Evolutionary conservation across 2,113 vertebrate genomes (phyloP).

Genomic region (Mesembrinibis cayennensis): DNA sequence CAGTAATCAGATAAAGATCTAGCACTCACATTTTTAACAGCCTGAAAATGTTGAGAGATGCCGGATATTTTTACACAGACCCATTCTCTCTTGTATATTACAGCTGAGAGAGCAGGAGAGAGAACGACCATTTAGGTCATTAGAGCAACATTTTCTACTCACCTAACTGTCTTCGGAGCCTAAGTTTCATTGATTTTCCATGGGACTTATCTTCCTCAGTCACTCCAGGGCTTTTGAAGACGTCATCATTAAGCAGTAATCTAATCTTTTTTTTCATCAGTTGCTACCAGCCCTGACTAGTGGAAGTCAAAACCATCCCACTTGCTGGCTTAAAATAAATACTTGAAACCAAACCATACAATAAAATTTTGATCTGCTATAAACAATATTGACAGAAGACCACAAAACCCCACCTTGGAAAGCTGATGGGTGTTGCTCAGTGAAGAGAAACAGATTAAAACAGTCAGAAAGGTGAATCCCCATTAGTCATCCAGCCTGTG

Average conservation of each 20-base stretch:
- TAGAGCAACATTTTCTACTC: constrained; percentile 40
- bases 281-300: neutral
- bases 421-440: constrained; percentile 6
- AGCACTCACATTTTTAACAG: neutral
- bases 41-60: neutral
- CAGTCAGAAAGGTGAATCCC: neutral
- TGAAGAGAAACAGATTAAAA: constrained; percentile 28
- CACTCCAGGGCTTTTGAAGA: constrained; percentile 37
- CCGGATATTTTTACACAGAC: constrained; percentile 21
- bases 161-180: constrained; percentile 23
- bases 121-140: neutral
- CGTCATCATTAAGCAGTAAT: constrained; percentile 50
- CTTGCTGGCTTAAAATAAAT: neutral
- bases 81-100: neutral
- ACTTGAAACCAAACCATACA: neutral
- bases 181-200: constrained; percentile 48
- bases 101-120: neutral
- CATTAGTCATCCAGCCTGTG: neutral
- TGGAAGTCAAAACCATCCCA: neutral
- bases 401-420: neutral
- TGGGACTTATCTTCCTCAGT: constrained; percentile 2
- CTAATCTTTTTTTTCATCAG: constrained; percentile 7
- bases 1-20: neutral
- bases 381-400: neutral
- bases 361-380: neutral